Evolutionary conservation across 2,113 vertebrate species (phyloP).

Genomic region (Fukomys damarensis): DNA sequence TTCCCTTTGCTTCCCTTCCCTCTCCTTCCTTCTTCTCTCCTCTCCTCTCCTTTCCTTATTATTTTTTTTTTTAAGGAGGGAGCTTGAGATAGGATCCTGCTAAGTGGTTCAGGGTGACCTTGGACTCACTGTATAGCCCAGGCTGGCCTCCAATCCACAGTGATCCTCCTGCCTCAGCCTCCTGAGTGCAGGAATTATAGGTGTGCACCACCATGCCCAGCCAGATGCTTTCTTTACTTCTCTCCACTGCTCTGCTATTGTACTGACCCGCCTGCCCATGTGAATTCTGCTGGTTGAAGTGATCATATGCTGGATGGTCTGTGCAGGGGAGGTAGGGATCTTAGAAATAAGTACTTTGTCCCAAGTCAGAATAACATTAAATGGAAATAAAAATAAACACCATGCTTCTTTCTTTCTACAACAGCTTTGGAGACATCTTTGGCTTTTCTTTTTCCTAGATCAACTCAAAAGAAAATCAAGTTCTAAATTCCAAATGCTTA

Average conservation of each 20-base stretch:
- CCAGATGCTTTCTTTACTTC: background rate
- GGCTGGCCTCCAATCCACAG: background rate
- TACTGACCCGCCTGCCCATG: background rate
- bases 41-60: background rate
- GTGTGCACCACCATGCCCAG: background rate
- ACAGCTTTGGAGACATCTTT: background rate
- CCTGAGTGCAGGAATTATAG: background rate
- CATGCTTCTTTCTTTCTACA: background rate
- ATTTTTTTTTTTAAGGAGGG: too few species aligned
- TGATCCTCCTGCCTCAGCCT: background rate
- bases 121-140: background rate
- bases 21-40: background rate
- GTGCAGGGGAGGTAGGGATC: background rate
- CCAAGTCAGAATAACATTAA: background rate
- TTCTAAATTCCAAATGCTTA: background rate
- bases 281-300: background rate
- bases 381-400: background rate
- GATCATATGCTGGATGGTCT: background rate
- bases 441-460: background rate
- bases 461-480: conserved; percentile 30
- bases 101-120: background rate
- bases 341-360: background rate
- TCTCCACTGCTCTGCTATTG: background rate
- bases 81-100: background rate
- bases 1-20: too few species aligned